Evolutionary conservation across 2,113 vertebrate species (phyloP).

Genomic region (Petaurus breviceps): DNA sequence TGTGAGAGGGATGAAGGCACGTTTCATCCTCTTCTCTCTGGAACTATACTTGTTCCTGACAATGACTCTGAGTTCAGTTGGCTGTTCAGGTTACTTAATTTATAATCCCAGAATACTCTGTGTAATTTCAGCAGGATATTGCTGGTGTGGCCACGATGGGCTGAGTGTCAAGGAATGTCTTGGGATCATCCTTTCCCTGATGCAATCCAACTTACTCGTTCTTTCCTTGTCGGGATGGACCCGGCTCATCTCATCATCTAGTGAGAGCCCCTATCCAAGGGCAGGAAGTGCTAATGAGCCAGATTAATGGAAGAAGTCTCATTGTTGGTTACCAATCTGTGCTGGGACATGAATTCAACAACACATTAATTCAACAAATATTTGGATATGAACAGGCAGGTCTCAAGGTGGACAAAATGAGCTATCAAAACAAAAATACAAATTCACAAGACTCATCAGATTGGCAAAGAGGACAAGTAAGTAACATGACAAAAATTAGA

Average conservation of each 20-base stretch:
- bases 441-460: background rate
- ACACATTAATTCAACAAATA: background rate
- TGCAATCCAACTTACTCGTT: background rate
- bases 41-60: too few relatives aligned
- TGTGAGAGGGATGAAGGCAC: background rate
- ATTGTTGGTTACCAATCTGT: background rate
- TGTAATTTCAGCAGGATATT: too few relatives aligned
- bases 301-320: background rate
- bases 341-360: background rate
- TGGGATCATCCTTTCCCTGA: too few relatives aligned
- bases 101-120: too few relatives aligned
- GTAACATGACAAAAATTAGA: background rate
- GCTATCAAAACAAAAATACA: background rate
- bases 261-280: background rate
- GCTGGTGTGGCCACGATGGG: too few relatives aligned
- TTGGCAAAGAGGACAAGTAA: background rate
- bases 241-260: background rate
- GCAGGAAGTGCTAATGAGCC: background rate
- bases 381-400: background rate
- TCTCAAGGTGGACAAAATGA: background rate
- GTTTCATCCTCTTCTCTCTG: background rate
- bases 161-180: too few relatives aligned
- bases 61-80: too few relatives aligned
- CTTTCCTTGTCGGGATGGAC: background rate
- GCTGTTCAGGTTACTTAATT: too few relatives aligned